A percentile compares a stretch with the other conserved stretches of the same genome.
These are phyloP conservation scores for Andrena bucephala DNA, from an alignment of 2,888 invertebrate species.

Conservation along the genomic window DNA sequence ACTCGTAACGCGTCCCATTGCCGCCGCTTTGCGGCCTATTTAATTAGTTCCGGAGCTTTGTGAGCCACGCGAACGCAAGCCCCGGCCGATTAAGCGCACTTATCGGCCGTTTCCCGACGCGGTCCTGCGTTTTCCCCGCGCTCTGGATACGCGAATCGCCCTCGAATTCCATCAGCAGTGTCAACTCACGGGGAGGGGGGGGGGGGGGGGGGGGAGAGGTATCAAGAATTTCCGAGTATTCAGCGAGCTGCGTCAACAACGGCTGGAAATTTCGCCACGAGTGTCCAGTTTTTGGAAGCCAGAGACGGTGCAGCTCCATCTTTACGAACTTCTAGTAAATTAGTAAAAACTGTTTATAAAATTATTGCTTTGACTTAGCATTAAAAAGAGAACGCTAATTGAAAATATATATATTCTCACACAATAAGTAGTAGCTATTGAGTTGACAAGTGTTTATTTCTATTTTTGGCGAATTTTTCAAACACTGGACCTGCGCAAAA, in stretches of 20 bases:
- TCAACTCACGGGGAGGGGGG: background rate
- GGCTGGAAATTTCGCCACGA: background rate
- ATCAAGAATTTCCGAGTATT: slow-evolving; percentile 1
- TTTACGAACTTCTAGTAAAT: too few species aligned
- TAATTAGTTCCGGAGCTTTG: slow-evolving; percentile 73
- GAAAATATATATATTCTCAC: too few species aligned
- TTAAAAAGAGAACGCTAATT: too few species aligned
- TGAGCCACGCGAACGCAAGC: slow-evolving; percentile 24
- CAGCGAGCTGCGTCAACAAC: background rate
- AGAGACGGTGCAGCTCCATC: background rate
- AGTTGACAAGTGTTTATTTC: too few species aligned
- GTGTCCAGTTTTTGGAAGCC: background rate
- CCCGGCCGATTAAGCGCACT: slow-evolving; percentile 42
- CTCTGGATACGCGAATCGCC: slow-evolving; percentile 14
- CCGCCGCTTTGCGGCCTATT: slow-evolving; percentile 68
- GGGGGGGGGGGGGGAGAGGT: background rate
- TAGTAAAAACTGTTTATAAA: too few species aligned
- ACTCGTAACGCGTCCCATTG: slow-evolving; percentile 63
- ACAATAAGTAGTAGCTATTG: too few species aligned
- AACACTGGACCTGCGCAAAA: too few species aligned
- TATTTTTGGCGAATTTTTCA: too few species aligned
- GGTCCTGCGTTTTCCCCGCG: slow-evolving; percentile 18
- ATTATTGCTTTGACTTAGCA: too few species aligned
- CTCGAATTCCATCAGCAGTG: slow-evolving; percentile 14
- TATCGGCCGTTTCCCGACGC: background rate